These are phyloP conservation scores for Zophobas morio DNA, from an alignment of 1,140 invertebrate species.

Conservation along the genomic window DNA sequence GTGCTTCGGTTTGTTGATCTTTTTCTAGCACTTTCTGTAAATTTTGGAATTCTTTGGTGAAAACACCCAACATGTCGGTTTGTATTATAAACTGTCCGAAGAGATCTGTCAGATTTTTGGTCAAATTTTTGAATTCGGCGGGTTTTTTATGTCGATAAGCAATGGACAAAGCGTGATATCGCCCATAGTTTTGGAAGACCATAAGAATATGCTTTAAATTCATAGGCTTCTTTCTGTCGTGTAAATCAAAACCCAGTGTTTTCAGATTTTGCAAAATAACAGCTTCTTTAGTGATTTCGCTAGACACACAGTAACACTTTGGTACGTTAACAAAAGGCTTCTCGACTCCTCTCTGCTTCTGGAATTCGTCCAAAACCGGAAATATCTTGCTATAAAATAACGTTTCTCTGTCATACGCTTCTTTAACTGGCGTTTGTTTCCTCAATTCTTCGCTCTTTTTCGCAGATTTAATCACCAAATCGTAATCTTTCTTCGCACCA, in stretches of 20 bases:
- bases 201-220: conserved; percentile 67
- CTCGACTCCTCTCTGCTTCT: conserved; percentile 43
- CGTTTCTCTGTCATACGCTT: conserved; percentile 51
- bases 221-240: conserved; percentile 68
- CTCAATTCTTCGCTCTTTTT: conserved; percentile 54
- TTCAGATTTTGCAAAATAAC: conserved; percentile 73
- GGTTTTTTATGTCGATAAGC: conserved; percentile 68
- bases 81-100: conserved; percentile 48
- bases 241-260: conserved; percentile 66
- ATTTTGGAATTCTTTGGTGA: conserved; percentile 34
- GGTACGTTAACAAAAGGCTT: conserved; percentile 57
- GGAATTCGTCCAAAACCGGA: conserved; percentile 52
- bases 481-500: conserved; percentile 45
- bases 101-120: conserved; percentile 60
- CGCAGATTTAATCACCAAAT: conserved; percentile 58
- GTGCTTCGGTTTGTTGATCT: conserved; percentile 15
- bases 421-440: conserved; percentile 48
- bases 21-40: conserved; percentile 39
- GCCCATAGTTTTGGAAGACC: conserved; percentile 70
- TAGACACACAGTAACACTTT: conserved; percentile 65
- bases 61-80: conserved; percentile 36
- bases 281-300: conserved; percentile 67
- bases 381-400: conserved; percentile 58
- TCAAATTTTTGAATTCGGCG: conserved; percentile 60
- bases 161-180: conserved; percentile 71